Evolutionary conservation across 2,797 vertebrate genomes (phyloP), one percentile per base, ranked within the genome.

Genomic region (Thripadectes ignobilis): DNA sequence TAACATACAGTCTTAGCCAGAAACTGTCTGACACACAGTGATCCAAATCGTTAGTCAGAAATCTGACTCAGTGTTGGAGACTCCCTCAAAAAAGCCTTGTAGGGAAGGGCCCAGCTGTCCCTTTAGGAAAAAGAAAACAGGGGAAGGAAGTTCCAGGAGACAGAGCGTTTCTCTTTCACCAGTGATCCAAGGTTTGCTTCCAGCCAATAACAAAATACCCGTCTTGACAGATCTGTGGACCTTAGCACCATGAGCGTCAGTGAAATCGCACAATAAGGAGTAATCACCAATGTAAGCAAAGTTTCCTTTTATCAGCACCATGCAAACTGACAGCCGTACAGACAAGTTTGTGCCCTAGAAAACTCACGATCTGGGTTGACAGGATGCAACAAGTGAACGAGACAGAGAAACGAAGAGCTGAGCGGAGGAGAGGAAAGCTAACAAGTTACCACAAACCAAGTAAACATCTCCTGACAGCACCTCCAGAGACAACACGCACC

Each of bases 11-110:
- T 51, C 54, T 89, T 22, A 78, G 61, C 39, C 82, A 92, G 87
- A 85, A 95, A 77, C 27, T 4, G 36, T 68, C 92, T 94, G 89
- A 91, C 92, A 89, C 4, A 14, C 38, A 88, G 32, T 2, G 34
- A 94, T 85, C 89, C 87, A 81, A 91, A 78, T 0, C 2, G 59
- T 96, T 97, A 96, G 88, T 96, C 95, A 96, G 79, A 78, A 91
- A 88, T 0, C 0, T 96, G 95, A 96, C 76, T 96, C 95, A 96
- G 91, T 75, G 77, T 6, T 74, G 30, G 75, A 86, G 76, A 84
- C 79, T 93, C 88, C 91, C 73, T 88, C 74, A 82, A 71, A 90
- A 85, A 88, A 76, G 48, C 39, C 67, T 91, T 52, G 38, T 63
- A 81, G 32, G 38, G 66, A 91, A 89, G 34, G 43, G 46, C 58